Conservation (phyloP, 2,797 vertebrate species). For the Distichodus sexfasciatus region DNA sequence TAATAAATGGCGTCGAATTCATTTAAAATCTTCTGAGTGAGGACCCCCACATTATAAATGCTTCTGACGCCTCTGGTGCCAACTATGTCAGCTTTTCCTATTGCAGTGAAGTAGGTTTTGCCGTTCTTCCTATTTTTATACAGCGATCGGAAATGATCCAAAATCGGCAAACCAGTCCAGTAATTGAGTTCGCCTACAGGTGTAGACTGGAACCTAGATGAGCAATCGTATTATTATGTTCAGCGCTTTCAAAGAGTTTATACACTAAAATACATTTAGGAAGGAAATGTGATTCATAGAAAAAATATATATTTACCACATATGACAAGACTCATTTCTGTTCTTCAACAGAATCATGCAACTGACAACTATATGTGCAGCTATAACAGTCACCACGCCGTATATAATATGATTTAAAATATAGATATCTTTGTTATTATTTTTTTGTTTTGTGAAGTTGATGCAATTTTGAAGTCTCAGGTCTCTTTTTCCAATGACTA, state of each 20-base stretch:
- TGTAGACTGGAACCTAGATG: slow-evolving; percentile 28
- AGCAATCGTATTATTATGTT: slow-evolving; percentile 11
- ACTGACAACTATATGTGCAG: no score
- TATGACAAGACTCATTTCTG: background rate
- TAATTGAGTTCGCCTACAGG: slow-evolving; percentile 30
- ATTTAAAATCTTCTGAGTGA: no score
- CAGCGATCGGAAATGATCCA: slow-evolving; percentile 26
- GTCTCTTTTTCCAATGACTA: no score
- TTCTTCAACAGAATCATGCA: background rate
- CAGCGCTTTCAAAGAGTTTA: background rate
- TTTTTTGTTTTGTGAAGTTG: no score
- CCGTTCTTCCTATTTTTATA: background rate
- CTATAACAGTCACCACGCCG: no score
- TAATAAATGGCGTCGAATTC: no score
- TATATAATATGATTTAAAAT: no score
- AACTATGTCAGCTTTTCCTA: no score
- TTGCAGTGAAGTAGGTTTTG: background rate
- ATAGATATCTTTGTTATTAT: no score
- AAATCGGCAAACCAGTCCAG: slow-evolving; percentile 14
- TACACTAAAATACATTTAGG: slow-evolving; percentile 6
- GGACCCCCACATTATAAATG: no score
- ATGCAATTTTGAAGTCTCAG: no score
- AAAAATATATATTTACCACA: background rate
- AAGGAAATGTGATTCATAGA: background rate
- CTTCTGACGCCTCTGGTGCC: no score